phyloP scores from a whole-genome alignment of 2,113 vertebrate genomes.

The Collichthys lucidus region DNA sequence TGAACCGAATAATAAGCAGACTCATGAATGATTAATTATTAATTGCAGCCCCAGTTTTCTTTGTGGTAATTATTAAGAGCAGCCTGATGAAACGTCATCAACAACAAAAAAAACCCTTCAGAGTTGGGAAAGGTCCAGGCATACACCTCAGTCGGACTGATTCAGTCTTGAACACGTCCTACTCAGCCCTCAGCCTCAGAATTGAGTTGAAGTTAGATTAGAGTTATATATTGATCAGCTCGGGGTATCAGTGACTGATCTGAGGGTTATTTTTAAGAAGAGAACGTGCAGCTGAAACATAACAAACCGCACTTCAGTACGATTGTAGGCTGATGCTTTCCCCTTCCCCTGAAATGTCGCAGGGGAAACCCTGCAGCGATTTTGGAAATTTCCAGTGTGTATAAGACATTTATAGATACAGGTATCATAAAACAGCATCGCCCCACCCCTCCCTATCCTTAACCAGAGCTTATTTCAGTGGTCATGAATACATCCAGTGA shows the following conservation, averaged over 20 bases:
- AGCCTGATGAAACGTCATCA: no score
- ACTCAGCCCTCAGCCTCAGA: no score
- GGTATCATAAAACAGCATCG: background rate
- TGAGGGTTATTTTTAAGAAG: background rate
- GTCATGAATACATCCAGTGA: conserved; percentile 25
- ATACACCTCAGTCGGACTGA: background rate
- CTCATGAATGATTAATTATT: no score
- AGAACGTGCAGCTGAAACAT: background rate
- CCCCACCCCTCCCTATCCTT: background rate
- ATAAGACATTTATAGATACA: background rate
- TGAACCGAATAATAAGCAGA: no score
- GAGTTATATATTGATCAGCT: background rate
- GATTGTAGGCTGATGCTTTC: background rate
- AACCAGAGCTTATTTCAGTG: background rate
- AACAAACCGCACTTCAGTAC: background rate
- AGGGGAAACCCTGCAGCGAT: background rate
- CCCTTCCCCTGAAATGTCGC: background rate
- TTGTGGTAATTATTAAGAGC: no score
- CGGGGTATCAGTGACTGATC: background rate
- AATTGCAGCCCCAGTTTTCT: no score
- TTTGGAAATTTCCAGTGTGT: background rate
- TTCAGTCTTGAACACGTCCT: background rate
- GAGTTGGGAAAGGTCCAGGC: background rate
- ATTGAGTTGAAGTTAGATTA: background rate
- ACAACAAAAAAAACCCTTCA: no score